Conservation (phyloP, 2,113 vertebrate genomes). For the Buteo buteo region DNA sequence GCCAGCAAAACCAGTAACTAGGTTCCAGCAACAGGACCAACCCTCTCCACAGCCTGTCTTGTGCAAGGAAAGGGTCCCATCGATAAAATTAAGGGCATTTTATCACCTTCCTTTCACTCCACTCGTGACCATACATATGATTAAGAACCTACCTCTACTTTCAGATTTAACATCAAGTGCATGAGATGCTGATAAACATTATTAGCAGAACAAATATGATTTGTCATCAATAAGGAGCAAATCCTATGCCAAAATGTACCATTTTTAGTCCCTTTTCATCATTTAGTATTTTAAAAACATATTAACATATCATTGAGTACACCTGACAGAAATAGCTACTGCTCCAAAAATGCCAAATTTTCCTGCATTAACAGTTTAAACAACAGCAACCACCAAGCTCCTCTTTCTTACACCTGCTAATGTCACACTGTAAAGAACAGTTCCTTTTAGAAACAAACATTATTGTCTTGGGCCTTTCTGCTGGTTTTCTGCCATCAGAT, state of each 20-base stretch:
- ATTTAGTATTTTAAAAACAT: not conserved
- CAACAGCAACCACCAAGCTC: not conserved
- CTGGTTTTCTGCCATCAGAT: not conserved
- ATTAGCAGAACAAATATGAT: not conserved
- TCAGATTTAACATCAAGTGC: not conserved
- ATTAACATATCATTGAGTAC: not conserved
- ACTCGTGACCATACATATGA: fast-evolving
- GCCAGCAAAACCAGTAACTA: not conserved
- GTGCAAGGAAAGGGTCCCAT: not conserved
- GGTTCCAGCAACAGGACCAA: not conserved
- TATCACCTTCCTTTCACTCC: not conserved
- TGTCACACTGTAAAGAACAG: not conserved
- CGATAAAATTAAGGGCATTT: not conserved
- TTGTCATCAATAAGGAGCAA: not conserved
- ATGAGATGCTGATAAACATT: not conserved
- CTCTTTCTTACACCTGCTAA: not conserved
- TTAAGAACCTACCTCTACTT: not conserved
- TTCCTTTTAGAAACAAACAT: not conserved
- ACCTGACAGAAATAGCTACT: not conserved
- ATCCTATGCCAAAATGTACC: not conserved
- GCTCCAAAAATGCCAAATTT: not conserved
- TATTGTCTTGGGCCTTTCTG: not conserved
- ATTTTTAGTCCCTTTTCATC: not conserved
- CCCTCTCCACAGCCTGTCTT: not conserved
- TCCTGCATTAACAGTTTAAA: not conserved